phyloP scores from a whole-genome alignment of 2,113 vertebrate species.

The Laticauda laticaudata region DNA sequence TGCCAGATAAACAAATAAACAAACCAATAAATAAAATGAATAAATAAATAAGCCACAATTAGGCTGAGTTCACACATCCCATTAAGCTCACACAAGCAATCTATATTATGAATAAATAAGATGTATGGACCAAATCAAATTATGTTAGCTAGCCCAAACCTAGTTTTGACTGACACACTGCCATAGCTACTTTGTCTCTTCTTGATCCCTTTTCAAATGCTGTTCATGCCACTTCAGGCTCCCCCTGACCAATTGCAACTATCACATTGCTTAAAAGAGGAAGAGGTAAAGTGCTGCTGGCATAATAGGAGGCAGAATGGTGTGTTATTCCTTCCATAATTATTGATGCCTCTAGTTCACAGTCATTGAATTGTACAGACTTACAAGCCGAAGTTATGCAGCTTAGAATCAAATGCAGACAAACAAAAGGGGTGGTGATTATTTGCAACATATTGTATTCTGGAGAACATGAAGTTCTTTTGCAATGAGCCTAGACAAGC shows the following conservation, averaged over 20 bases:
- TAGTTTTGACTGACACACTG: background rate
- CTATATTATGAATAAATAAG: background rate
- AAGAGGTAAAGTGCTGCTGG: background rate
- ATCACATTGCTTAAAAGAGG: background rate
- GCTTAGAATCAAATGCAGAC: background rate
- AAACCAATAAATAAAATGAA: no score
- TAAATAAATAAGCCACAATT: background rate
- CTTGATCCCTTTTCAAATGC: background rate
- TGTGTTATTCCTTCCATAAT: background rate
- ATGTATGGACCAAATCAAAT: background rate
- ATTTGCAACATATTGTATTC: background rate
- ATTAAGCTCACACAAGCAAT: background rate
- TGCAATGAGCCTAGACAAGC: background rate
- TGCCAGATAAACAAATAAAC: background rate
- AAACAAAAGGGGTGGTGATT: background rate
- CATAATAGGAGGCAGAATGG: background rate
- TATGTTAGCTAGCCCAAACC: background rate
- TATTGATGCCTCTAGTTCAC: background rate
- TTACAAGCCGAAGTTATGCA: background rate
- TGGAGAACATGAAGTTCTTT: background rate
- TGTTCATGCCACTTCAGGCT: background rate
- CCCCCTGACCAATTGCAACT: background rate
- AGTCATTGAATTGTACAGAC: background rate
- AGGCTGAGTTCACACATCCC: background rate
- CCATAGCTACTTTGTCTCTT: background rate